These are phyloP conservation scores for Parotia lawesii DNA, from an alignment of 2,113 vertebrate genomes.

Conservation along the genomic window DNA sequence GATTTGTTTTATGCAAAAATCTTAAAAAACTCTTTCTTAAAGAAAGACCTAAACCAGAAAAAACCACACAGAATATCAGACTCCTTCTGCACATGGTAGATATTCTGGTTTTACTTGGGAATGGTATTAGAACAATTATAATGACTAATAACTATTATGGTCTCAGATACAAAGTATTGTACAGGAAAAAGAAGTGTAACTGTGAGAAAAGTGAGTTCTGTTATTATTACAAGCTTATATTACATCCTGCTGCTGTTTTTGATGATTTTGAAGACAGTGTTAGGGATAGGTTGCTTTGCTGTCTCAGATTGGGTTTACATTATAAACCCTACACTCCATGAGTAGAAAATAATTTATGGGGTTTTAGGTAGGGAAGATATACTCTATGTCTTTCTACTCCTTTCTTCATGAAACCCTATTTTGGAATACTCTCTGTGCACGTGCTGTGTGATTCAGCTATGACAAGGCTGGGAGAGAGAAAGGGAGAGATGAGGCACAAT, in stretches of 20 bases:
- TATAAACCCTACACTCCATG: not conserved
- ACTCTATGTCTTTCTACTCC: not conserved
- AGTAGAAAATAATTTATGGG: not conserved
- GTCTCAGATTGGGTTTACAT: not conserved
- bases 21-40: not conserved
- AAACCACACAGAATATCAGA: not conserved
- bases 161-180: not conserved
- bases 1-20: not conserved
- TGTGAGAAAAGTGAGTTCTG: not conserved
- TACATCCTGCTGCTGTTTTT: not conserved
- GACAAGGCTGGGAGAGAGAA: not conserved
- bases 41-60: not conserved
- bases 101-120: not conserved
- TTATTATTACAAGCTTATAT: not conserved
- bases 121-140: not conserved
- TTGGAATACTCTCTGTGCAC: not conserved
- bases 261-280: not conserved
- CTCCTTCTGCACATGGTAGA: not conserved
- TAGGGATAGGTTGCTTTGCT: not conserved
- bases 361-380: not conserved
- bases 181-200: not conserved
- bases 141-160: not conserved
- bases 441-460: not conserved
- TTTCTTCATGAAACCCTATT: not conserved
- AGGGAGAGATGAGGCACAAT: not conserved